Percentiles rank a stretch among this genome's conserved stretches.
These are phyloP conservation scores for Ephialtes manifestator DNA, from an alignment of 2,888 invertebrate genomes.

Conservation along the genomic window DNA sequence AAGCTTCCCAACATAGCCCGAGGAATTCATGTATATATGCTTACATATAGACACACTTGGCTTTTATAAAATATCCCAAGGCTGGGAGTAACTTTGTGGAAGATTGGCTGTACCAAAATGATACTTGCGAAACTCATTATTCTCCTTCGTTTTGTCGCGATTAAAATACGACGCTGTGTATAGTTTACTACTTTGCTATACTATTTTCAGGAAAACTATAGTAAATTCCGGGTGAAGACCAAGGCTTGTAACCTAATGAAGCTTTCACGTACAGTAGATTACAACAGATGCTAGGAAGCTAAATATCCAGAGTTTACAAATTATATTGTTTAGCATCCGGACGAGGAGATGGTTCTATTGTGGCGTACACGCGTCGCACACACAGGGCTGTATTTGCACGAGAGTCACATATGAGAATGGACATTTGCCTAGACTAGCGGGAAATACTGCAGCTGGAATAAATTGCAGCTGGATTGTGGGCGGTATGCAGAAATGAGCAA, in stretches of 20 bases:
- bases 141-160: neutral
- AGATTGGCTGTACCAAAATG: conserved; percentile 42
- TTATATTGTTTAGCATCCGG: conserved; percentile 60
- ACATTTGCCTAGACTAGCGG: conserved; percentile 1
- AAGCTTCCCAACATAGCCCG: neutral
- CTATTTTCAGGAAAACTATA: conserved; percentile 7
- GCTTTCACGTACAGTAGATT: conserved; percentile 45
- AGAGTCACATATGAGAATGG: conserved; percentile 21
- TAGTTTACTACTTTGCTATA: neutral
- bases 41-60: neutral
- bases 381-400: conserved; percentile 3
- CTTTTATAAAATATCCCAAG: conserved; percentile 36
- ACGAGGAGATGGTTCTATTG: conserved; percentile 33
- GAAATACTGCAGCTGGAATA: neutral
- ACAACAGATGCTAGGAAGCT: conserved; percentile 26
- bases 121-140: conserved; percentile 15
- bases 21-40: conserved; percentile 53
- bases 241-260: conserved; percentile 19
- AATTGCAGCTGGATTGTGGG: conserved; percentile 13
- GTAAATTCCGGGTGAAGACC: neutral
- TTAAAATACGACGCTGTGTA: conserved; percentile 7
- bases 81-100: neutral
- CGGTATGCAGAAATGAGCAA: conserved; percentile 15
- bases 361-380: neutral
- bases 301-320: conserved; percentile 48